A percentile compares a stretch with the other conserved stretches of the same genome.
phyloP scores from a whole-genome alignment of 2,888 invertebrate genomes.

The Halictus quadricinctus region DNA sequence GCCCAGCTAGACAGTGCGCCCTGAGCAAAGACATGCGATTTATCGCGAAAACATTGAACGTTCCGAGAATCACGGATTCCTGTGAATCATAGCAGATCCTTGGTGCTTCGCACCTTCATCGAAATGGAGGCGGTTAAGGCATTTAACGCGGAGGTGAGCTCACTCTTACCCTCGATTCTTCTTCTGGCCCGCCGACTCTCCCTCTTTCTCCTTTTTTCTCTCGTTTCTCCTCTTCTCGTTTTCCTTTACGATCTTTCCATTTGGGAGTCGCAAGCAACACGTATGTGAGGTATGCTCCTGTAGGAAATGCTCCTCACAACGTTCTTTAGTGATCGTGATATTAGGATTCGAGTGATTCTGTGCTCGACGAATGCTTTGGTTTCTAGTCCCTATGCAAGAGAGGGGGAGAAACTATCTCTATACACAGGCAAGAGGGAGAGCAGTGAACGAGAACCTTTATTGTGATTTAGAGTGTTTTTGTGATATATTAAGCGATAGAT shows the following conservation, averaged over 20 bases:
- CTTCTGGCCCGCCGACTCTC: constrained; percentile 70
- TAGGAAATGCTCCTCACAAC: background rate
- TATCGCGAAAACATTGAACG: constrained; percentile 66
- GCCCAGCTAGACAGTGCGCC: constrained; percentile 76
- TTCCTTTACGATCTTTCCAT: constrained; percentile 10
- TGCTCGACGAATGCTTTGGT: constrained; percentile 38
- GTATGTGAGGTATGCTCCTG: background rate
- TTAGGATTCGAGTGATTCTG: constrained; percentile 30
- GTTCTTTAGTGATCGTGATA: constrained; percentile 1
- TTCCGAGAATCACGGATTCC: constrained; percentile 64
- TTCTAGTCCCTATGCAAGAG: constrained; percentile 35
- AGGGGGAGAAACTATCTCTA: constrained; percentile 25
- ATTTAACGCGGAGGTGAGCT: constrained; percentile 92
- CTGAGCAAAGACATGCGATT: constrained; percentile 74
- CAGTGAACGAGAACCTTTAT: constrained; percentile 36
- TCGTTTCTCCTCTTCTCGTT: constrained; percentile 31
- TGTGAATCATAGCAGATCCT: constrained; percentile 63
- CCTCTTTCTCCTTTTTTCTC: constrained; percentile 51
- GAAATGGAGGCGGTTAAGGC: constrained; percentile 92
- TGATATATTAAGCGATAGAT: constrained; percentile 7
- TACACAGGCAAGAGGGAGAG: constrained; percentile 40
- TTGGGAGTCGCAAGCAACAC: background rate
- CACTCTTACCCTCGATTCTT: constrained; percentile 57
- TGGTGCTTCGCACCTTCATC: constrained; percentile 41
- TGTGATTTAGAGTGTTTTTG: constrained; percentile 40